Evolutionary conservation across 2,113 vertebrate genomes (phyloP).

Genomic region (Apteryx owenii): DNA sequence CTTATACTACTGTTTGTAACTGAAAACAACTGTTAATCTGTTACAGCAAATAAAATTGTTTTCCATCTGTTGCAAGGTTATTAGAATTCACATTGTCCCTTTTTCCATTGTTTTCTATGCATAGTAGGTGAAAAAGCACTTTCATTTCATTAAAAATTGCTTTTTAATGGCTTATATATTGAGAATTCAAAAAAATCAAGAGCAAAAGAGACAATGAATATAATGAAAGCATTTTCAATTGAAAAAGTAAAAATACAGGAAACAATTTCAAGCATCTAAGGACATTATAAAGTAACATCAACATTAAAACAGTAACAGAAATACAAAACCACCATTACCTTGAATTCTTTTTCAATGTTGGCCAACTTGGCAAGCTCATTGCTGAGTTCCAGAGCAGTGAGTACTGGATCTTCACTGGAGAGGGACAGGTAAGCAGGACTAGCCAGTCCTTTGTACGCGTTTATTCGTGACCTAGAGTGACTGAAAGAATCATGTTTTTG

Average conservation of each 20-base stretch:
- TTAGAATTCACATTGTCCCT: neutral
- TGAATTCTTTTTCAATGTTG: conserved; percentile 93
- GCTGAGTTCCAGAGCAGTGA: conserved; percentile 89
- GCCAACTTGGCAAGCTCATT: conserved; percentile 89
- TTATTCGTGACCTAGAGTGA: conserved; percentile 88
- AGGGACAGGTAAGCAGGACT: conserved; percentile 89
- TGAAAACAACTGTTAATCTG: neutral
- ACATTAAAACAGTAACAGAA: neutral
- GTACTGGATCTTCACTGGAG: conserved; percentile 89
- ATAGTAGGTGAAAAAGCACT: neutral
- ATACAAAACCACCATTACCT: conserved; percentile 72
- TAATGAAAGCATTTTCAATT: neutral
- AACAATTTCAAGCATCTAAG: conserved; percentile 2
- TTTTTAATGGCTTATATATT: neutral
- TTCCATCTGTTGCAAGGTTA: neutral
- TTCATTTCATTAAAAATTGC: neutral
- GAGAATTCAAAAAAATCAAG: neutral
- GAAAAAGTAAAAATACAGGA: neutral
- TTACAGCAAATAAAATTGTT: neutral
- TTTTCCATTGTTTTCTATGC: neutral
- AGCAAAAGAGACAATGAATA: neutral
- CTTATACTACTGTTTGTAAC: neutral
- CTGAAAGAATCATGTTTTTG: conserved; percentile 88
- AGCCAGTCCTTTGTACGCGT: conserved; percentile 88
- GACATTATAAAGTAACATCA: neutral